Base-by-base conservation (phyloP, 1,140 invertebrate species). In the Drosophila sucinea region DNA sequence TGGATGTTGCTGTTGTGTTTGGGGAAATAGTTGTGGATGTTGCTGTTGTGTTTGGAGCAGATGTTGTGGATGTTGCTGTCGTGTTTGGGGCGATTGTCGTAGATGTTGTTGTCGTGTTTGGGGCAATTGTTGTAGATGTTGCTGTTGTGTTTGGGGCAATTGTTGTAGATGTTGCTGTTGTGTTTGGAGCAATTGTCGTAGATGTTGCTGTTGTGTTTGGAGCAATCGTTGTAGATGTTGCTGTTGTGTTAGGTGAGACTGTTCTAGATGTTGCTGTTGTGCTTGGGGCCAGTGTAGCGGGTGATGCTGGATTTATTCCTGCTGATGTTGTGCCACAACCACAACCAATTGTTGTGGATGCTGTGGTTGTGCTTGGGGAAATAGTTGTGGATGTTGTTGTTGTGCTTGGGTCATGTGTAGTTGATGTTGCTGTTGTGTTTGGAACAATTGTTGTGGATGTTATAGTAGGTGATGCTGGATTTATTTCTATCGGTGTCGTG, bases 231-330 rank as follows among this genome's bases (percentile, higher is more conserved):
- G 51, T 58, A 0, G 62, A 4, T 40, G n/a, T 23, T 54, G 47
- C 27, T 54, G 62, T 55, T 25, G n/a, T 17, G 2, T 4, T 25
- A 2, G 62, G 10, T 4, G 27, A 10, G 5, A 47, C 4, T 4
- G 61, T 32, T 25, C 30, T 61, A 11, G 40, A 1, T 61, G 60
- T 41, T 30, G 40, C 11, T 27, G 60, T 61, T 6, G 67, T 69
- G 7, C 11, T 40, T 10, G 61, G 0, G 1, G 44, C 6, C 33
- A 1, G 25, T 32, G 44, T 32, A 1, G 68, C 35, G 0, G 23
- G 6, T 8, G 40, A 0, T 11, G 40, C 0, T 1, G 30, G 17
- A 17, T 17, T 17, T 17, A 17, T 17, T 17, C 17, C 17, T 17
- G 17, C 17, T 17, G 17, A 17, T 17, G 17, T 17, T 17, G 17